Base-by-base conservation (phyloP, 2,888 invertebrate species). In the Zele albiditarsus region DNA sequence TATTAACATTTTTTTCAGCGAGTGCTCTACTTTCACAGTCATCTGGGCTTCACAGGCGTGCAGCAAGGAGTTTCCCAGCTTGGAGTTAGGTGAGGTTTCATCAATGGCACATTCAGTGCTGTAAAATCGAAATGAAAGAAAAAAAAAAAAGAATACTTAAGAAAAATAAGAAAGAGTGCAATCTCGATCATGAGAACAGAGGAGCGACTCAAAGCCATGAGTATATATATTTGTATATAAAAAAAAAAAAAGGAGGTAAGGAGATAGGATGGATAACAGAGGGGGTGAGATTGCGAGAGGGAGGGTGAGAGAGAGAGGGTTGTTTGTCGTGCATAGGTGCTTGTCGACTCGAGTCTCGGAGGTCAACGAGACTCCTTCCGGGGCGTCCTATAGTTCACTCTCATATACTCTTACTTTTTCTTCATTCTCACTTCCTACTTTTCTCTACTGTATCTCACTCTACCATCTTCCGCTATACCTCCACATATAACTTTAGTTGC, bases 21-120 rank as follows among this genome's bases (percentile, higher is more conserved):
- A 96, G 89, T 96, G 96, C 88, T 94, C 95, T 0, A 94, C 94
- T 86, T 97, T 95, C 87, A 94, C 95, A 89, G 93, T 97, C 73
- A 91, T 94, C 78, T 96, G 95, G 90, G 94, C 95, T 8, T 94
- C 95, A 49, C 95, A 95, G 86, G 94, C 94, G 12, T 96, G 96
- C 80, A 75, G 75, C 71, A 82, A 79, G 75, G 79, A 82, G 53
- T 83, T 81, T 74, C 74, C 79, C 46, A 60, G 75, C 1, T 89
- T 96, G 82, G 91, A 93, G 86, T 94, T 95, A 92, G 95, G 95
- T 94, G 90, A 83, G 87, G 66, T 67, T 58, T 1, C 53, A 80
- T 81, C 58, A 33, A 46, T 16, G n/a, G 46, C 46, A 16, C 23
- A 20, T 20, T 20, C n/a, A 5, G 4, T 53, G 20, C n/a, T 53